Percentiles rank a stretch among this genome's conserved stretches.
These are phyloP conservation scores for Ariopsis seemanni DNA, from an alignment of 2,113 vertebrate genomes.

Conservation along the genomic window DNA sequence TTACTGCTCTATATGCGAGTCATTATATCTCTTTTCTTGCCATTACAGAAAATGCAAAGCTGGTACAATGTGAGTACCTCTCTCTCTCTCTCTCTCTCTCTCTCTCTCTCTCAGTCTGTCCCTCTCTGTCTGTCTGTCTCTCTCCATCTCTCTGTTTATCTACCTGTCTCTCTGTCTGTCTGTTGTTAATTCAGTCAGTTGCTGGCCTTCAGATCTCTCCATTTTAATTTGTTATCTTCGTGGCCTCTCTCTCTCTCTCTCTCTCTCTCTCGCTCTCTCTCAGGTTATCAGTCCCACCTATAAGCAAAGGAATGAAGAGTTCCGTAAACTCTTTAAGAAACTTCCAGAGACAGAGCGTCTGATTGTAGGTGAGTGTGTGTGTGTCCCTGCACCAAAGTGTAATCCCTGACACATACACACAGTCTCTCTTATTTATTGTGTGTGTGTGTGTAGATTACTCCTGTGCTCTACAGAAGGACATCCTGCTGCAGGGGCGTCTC, in stretches of 20 bases:
- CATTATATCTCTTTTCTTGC: conserved; percentile 43
- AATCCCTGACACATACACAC: neutral
- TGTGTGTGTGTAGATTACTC: conserved; percentile 79
- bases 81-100: neutral
- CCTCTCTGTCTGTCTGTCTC: neutral
- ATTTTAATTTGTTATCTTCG: neutral
- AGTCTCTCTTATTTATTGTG: neutral
- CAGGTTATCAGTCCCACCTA: conserved; percentile 91
- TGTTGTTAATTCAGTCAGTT: neutral
- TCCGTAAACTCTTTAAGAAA: conserved; percentile 88
- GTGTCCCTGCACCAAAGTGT: neutral
- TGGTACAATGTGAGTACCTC: conserved; percentile 90
- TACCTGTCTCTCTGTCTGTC: neutral
- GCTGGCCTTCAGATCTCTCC: neutral
- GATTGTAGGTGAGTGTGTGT: conserved; percentile 81
- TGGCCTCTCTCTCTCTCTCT: neutral
- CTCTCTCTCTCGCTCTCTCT: neutral
- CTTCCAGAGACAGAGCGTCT: conserved; percentile 86
- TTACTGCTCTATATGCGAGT: neutral
- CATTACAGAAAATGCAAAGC: conserved; percentile 91
- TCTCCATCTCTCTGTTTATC: neutral
- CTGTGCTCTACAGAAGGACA: conserved; percentile 88
- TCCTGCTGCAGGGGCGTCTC: conserved; percentile 86
- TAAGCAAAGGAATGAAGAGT: conserved; percentile 90
- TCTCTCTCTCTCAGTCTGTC: neutral